These are phyloP conservation scores for Athalia rosae DNA, from an alignment of 2,888 invertebrate genomes.

Conservation along the genomic window DNA sequence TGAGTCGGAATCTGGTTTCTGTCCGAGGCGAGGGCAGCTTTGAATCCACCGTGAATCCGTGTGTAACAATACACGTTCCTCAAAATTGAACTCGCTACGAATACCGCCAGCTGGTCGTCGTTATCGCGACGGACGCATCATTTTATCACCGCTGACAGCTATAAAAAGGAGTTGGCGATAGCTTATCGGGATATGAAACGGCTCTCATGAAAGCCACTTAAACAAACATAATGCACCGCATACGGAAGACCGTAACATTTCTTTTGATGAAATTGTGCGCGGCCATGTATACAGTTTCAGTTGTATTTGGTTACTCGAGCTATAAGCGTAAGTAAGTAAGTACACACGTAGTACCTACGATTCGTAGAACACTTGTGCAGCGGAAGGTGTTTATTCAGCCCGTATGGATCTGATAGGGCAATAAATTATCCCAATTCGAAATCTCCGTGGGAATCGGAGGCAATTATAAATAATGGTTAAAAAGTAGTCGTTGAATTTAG, in stretches of 20 bases:
- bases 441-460: neutral
- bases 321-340: too few relatives aligned
- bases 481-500: neutral
- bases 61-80: conserved; percentile 20
- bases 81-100: conserved; percentile 17
- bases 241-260: neutral
- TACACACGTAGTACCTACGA: too few relatives aligned
- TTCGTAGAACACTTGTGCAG: neutral
- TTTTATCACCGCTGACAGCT: conserved; percentile 44
- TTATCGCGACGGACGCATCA: conserved; percentile 43
- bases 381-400: neutral
- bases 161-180: conserved; percentile 45
- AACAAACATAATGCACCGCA: neutral
- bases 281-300: too few relatives aligned
- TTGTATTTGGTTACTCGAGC: too few relatives aligned
- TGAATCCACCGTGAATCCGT: neutral
- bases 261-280: too few relatives aligned
- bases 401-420: too few relatives aligned
- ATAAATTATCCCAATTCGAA: neutral
- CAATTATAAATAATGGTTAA: neutral
- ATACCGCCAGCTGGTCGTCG: neutral
- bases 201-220: conserved; percentile 7
- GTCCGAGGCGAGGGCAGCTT: too few relatives aligned
- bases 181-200: conserved; percentile 30
- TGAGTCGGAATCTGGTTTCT: too few relatives aligned